A percentile compares a stretch with the other conserved stretches of the same genome.
Conservation (phyloP, 2,797 vertebrate species). For the Lepus oiostolus region DNA sequence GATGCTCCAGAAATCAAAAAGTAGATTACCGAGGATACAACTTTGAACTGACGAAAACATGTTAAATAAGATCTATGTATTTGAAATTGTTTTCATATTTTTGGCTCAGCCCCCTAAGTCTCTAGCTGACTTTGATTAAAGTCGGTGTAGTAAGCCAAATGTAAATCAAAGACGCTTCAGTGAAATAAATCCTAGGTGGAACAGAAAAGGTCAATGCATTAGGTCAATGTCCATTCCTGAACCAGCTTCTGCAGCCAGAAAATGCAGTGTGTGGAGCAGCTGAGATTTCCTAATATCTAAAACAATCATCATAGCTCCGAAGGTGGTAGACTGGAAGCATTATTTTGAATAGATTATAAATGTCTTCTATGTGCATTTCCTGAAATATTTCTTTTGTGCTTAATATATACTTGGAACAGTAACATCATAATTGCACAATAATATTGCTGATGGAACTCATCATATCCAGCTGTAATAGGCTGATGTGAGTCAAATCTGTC, state of each 20-base stretch:
- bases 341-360: background rate
- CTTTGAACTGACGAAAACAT: background rate
- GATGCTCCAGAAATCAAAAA: background rate
- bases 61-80: background rate
- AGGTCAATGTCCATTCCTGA: background rate
- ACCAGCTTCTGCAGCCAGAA: background rate
- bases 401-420: background rate
- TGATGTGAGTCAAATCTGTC: background rate
- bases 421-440: background rate
- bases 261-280: background rate
- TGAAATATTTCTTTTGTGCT: background rate
- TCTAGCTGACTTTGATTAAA: background rate
- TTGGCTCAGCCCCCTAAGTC: background rate
- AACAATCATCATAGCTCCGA: background rate
- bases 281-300: background rate
- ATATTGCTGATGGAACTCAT: background rate
- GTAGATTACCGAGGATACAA: background rate
- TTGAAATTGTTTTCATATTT: constrained; percentile 5
- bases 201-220: background rate
- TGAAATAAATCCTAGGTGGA: background rate
- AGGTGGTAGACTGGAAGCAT: background rate
- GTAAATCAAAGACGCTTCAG: background rate
- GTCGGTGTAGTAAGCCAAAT: background rate
- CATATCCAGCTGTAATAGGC: background rate
- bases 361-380: background rate